Percentiles rank a stretch among this genome's conserved stretches.
Evolutionary conservation across 2,797 vertebrate genomes (phyloP).

Genomic region (Rallus crepitans): DNA sequence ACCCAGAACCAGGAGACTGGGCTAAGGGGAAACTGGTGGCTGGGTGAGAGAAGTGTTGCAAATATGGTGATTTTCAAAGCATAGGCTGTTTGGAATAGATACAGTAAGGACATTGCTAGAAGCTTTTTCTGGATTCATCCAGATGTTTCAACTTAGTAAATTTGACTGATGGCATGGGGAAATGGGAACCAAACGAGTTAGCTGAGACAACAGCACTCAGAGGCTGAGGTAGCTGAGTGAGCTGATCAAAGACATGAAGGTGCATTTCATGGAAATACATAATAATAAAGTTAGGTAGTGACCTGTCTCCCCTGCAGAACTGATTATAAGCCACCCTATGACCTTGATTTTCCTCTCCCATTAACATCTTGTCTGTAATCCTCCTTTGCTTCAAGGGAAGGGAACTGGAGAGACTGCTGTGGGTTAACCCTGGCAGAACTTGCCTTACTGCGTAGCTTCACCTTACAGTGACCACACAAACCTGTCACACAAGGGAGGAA

Average conservation of each 20-base stretch:
- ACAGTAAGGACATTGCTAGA: background rate
- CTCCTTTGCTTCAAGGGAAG: background rate
- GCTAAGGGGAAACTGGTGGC: background rate
- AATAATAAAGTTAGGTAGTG: background rate
- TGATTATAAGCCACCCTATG: background rate
- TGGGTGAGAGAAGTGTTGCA: background rate
- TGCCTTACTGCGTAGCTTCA: background rate
- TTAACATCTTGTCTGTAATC: constrained; percentile 21
- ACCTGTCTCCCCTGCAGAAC: background rate
- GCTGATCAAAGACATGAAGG: background rate
- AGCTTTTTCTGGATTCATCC: background rate
- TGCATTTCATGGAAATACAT: background rate
- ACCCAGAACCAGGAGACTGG: background rate
- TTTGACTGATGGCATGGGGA: background rate
- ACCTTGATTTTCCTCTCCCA: background rate
- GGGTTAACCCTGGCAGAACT: background rate
- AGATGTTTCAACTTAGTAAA: background rate
- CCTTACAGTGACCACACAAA: background rate
- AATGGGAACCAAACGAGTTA: constrained; percentile 11
- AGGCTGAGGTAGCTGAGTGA: background rate
- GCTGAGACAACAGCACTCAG: background rate
- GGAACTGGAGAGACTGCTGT: background rate
- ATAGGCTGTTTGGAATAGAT: background rate
- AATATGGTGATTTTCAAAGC: background rate
- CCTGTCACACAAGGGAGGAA: background rate